Evolutionary conservation across 2,113 vertebrate species (phyloP), one percentile per base, ranked within the genome.

Genomic region (Danionella cerebrum): DNA sequence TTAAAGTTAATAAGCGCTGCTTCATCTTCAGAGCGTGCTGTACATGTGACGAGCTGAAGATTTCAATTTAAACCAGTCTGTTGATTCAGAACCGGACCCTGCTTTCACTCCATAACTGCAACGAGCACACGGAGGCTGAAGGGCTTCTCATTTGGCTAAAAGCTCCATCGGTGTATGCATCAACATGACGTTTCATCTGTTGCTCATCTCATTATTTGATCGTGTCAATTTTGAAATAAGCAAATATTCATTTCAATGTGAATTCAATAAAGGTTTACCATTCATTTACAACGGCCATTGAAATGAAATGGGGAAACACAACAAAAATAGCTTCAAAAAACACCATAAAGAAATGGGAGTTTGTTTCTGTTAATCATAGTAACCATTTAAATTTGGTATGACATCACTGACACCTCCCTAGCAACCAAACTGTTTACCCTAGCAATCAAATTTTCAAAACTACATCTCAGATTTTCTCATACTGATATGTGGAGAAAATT

Each of bases 1-100:
- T 59, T 69, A 36, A 64, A 33, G 65, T 21, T 62, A 64, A 64
- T 64, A 64, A 64, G 16, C 18, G 14, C 13, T 35, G 21, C 42
- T 48, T 64, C 31, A 16, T 48, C 27, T 22, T 14, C 19, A 48
- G 1, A 5, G 8, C 29, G 45, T 36, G 36, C 42, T 64, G 27
- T 48, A 48, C 31, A 64, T 22, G 59, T 48, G 24, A 48, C 24
- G 19, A 12, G 12, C 29, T 9, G 8, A 35, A 6, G 29, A 48
- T 12, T 33, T 62, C 18, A 33, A 33, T 45, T 62, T 22, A 10
- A 62, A 14, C 16, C 16, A 21, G 33, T 45, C 18, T 31, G 6
- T 45, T 19, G 27, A 45, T 25, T 47, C 58, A 47, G 41, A 62
- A 5, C n/a, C 58, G 10, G 10, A 62, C 10, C n/a, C 58, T 11